Evolutionary conservation across 1,140 invertebrate genomes (phyloP).

Genomic region (Vanessa tameamea): DNA sequence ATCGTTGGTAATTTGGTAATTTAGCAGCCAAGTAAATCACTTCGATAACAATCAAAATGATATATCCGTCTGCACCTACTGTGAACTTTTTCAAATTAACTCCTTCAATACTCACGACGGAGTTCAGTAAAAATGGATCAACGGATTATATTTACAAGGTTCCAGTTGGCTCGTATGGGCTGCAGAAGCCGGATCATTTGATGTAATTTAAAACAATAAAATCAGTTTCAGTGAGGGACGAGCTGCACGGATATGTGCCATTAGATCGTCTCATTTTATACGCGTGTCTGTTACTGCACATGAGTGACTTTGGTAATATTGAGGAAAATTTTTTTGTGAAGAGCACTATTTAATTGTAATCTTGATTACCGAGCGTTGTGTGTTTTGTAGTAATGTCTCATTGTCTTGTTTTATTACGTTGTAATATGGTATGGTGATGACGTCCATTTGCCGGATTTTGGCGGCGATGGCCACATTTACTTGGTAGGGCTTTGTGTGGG

Average conservation of each 20-base stretch:
- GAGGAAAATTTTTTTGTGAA: background rate
- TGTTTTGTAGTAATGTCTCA: too few species aligned
- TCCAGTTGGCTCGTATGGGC: background rate
- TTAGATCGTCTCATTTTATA: constrained; percentile 7
- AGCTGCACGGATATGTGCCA: constrained; percentile 10
- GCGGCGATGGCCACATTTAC: too few species aligned
- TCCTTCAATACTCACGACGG: background rate
- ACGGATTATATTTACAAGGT: background rate
- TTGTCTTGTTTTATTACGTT: too few species aligned
- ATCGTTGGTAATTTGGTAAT: too few species aligned
- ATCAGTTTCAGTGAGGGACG: constrained; percentile 1
- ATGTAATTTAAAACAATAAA: constrained; percentile 31
- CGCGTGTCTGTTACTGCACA: background rate
- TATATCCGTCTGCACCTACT: too few species aligned
- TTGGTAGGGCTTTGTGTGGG: too few species aligned
- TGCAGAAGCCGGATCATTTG: constrained; percentile 8
- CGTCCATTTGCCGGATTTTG: too few species aligned
- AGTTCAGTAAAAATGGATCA: background rate
- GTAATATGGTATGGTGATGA: too few species aligned
- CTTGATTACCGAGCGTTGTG: too few species aligned
- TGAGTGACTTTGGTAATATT: background rate
- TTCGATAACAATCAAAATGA: too few species aligned
- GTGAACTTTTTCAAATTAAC: background rate
- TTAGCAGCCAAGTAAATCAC: too few species aligned
- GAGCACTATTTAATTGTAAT: too few species aligned